These are phyloP conservation scores for Caenorhabditis afra DNA, from an alignment of 2,888 invertebrate species.

Conservation along the genomic window DNA sequence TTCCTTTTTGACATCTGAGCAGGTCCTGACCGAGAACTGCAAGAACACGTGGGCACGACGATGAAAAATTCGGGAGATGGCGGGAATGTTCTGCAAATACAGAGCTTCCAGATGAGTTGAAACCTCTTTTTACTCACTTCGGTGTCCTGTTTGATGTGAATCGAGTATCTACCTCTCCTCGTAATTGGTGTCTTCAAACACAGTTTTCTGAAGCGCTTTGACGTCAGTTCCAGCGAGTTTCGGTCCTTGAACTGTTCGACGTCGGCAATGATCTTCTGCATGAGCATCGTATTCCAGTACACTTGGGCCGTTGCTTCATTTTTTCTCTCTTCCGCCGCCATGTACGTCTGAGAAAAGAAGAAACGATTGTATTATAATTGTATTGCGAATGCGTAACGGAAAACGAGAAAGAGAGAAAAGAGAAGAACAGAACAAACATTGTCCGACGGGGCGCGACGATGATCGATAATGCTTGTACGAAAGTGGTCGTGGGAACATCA, in stretches of 20 bases:
- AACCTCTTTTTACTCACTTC: conserved; percentile 5
- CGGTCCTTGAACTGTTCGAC: conserved; percentile 47
- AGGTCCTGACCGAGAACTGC: not conserved
- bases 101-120: too few species aligned
- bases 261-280: conserved; percentile 43
- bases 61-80: too few species aligned
- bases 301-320: not conserved
- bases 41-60: too few species aligned
- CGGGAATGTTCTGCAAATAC: too few species aligned
- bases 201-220: conserved; percentile 6
- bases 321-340: too few species aligned
- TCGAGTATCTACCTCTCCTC: conserved; percentile 4
- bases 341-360: not conserved
- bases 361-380: not conserved
- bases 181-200: conserved; percentile 25
- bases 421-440: conserved; percentile 24
- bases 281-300: conserved; percentile 45
- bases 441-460: not conserved
- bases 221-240: conserved; percentile 22
- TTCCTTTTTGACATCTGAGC: conserved; percentile 12
- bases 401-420: not conserved
- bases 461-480: conserved; percentile 13
- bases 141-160: conserved; percentile 11
- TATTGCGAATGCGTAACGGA: not conserved
- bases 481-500: too few species aligned